A percentile compares a stretch with the other conserved stretches of the same genome.
Evolutionary conservation across 2,797 vertebrate species (phyloP).

Genomic region (Mormyrops boulengeri): DNA sequence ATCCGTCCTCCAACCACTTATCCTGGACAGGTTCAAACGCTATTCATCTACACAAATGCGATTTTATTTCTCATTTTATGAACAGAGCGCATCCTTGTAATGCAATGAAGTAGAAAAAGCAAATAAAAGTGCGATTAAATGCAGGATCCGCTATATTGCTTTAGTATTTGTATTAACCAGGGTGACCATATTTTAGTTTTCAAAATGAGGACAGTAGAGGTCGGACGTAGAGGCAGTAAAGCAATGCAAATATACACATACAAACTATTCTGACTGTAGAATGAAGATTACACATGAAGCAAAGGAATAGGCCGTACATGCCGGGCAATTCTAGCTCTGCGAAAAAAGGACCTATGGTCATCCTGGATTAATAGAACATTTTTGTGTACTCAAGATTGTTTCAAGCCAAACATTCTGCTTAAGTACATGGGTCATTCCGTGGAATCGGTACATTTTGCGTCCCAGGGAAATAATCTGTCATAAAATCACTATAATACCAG

Average conservation of each 20-base stretch:
- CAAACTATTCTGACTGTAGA: background rate
- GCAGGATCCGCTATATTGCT: background rate
- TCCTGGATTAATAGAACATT: background rate
- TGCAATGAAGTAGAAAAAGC: background rate
- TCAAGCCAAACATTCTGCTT: background rate
- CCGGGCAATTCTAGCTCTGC: background rate
- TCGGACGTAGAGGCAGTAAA: background rate
- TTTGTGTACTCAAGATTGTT: background rate
- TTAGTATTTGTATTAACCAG: background rate
- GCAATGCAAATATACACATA: background rate
- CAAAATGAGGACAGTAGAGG: background rate
- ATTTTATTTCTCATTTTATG: background rate
- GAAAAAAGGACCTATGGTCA: background rate
- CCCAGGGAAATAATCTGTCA: background rate
- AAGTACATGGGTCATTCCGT: background rate
- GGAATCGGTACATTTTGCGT: background rate
- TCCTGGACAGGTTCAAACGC: background rate
- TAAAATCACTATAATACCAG: background rate
- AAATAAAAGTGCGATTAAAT: background rate
- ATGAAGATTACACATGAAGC: background rate
- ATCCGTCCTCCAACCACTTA: background rate
- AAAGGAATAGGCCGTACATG: background rate
- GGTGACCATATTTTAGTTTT: background rate
- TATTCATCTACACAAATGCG: background rate
- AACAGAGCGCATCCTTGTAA: background rate